Conservation (phyloP, 2,888 invertebrate species). For the Pteria penguin region DNA sequence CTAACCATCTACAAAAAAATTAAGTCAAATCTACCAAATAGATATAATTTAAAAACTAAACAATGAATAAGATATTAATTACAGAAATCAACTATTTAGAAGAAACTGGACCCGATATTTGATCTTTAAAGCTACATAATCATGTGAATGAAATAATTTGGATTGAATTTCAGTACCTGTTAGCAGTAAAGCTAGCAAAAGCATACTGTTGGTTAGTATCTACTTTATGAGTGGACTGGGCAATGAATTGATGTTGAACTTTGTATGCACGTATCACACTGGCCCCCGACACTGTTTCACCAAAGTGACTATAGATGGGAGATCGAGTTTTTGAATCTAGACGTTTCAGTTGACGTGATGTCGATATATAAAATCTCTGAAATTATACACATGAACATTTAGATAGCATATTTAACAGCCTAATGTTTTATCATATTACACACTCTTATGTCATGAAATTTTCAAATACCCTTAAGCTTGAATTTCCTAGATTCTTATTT, state of each 20-base stretch:
- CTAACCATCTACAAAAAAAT: conserved; percentile 76
- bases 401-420: too few species aligned
- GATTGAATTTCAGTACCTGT: conserved; percentile 77
- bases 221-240: conserved; percentile 67
- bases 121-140: too few species aligned
- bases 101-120: too few species aligned
- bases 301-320: conserved; percentile 79
- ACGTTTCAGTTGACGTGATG: conserved; percentile 78
- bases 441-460: too few species aligned
- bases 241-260: conserved; percentile 65
- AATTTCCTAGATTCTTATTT: too few species aligned
- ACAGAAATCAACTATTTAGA: too few species aligned
- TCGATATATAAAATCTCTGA: conserved; percentile 81
- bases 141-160: too few species aligned
- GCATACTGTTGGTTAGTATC: conserved; percentile 85
- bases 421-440: too few species aligned
- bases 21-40: too few species aligned
- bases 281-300: conserved; percentile 82
- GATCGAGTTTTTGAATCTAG: conserved; percentile 78
- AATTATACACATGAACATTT: conserved; percentile 1
- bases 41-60: too few species aligned
- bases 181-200: conserved; percentile 72
- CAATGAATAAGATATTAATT: too few species aligned
- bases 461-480: too few species aligned
- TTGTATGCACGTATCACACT: conserved; percentile 76